Evolutionary conservation across 2,113 vertebrate genomes (phyloP), one percentile per base, ranked within the genome.

Genomic region (Galbula dea): DNA sequence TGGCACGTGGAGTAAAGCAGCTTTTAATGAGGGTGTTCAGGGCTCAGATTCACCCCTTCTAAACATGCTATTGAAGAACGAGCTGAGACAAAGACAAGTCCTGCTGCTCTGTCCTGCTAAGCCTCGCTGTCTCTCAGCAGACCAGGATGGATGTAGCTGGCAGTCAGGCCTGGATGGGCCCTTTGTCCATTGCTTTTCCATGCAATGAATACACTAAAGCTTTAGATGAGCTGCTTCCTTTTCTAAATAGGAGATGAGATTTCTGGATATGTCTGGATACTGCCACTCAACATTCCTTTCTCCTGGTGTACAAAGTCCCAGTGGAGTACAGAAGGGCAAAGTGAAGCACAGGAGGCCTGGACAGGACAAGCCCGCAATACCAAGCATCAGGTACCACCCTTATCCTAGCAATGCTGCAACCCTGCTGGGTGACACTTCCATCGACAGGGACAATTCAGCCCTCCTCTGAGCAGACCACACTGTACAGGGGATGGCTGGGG

Each of bases 21-120:
- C 83, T 91, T 94, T 96, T 96, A 96, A 95, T 86, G 95, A 96
- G 95, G n/a, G 79, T 48, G 66, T 55, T 86, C 46, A 89, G 76
- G 39, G 34, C 51, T 83, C 43, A 21, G 73, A 9, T 23, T 95
- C 51, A 0, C 12, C 85, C 67, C 19, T 82, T 87, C 36, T 75
- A 87, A 34, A 41, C 49, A 55, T 3, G 3, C 8, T 58, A 69
- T 0, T 48, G 72, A 86, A 89, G 81, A 74, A 26, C 68, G 71
- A 65, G 71, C 29, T 0, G 18, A 88, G 55, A 94, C 91, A 96
- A 92, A 86, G 91, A 12, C 54, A 59, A 59, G 57, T 54, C 83
- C 86, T 83, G 73, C 85, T 3, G 0, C 51, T 4, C 6, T 57
- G 79, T 21, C 49, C 36, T 4, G 10, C 65, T 57, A 61, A 68